Evolutionary conservation across 2,888 invertebrate genomes (phyloP), one percentile per base, ranked within the genome.

Genomic region (Thalpophila matura): DNA sequence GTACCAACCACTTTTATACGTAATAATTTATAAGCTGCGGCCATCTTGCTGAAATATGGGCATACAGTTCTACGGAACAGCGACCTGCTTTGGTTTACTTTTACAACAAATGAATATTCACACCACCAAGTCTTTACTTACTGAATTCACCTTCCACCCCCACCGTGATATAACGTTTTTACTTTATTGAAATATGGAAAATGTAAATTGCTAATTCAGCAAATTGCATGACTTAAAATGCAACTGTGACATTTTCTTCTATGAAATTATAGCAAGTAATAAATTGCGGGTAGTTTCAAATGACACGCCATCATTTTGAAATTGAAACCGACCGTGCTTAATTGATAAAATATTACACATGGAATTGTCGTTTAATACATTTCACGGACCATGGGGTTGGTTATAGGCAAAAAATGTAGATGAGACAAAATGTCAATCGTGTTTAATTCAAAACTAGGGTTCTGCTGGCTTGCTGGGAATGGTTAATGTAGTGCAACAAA

Each of bases 271-370:
- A 61, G 64, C 74, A 81, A 70, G 83, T 81, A 83, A 88, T 89
- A 89, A 88, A 90, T 89, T 87, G 84, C 81, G 86, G 88, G 84
- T 86, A 83, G 84, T 82, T 65, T 87, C 84, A 86, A 90, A 91
- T 89, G 89, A 84, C 85, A 82, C 86, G 81, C 76, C 75, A 80
- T 88, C 88, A 91, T 89, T 84, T 79, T 81, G 60, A 89, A 91
- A 91, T 90, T 85, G 87, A 90, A 92, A 88, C 89, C 87, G 79
- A 90, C 89, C 91, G 89, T 91, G 84, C 81, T 86, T 89, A 93
- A 93, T 92, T 91, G 88, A 91, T 93, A 91, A 94, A 92, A 91
- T 93, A 94, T 91, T 89, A 88, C 85, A 82, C 84, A 86, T 85
- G 80, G 83, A 86, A 86, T 85, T 85, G 84, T 88, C 85, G 86